A percentile compares a stretch with the other conserved stretches of the same genome.
Evolutionary conservation across 2,113 vertebrate genomes (phyloP).

Genomic region (Psittacus erithacus): DNA sequence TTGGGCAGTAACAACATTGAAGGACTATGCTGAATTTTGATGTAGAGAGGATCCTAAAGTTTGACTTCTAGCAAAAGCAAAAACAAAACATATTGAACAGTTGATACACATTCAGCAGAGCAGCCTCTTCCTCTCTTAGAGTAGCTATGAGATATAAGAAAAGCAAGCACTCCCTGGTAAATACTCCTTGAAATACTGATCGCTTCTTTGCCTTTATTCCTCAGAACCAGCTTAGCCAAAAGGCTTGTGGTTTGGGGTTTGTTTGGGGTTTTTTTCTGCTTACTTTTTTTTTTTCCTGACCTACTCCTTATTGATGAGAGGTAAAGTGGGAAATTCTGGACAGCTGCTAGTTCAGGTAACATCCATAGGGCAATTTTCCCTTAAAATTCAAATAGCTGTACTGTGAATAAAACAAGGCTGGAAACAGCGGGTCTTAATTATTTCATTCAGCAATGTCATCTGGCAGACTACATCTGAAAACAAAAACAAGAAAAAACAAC

Average conservation of each 20-base stretch:
- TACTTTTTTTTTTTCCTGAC: not conserved
- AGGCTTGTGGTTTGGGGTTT: not conserved
- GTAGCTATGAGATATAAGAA: not conserved
- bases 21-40: not conserved
- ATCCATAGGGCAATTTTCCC: not conserved
- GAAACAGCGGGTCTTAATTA: not conserved
- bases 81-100: not conserved
- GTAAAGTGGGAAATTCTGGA: not conserved
- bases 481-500: not conserved
- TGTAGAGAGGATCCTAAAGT: not conserved
- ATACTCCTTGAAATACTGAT: not conserved
- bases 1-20: not conserved
- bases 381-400: not conserved
- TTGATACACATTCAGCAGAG: not conserved
- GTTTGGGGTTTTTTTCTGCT: not conserved
- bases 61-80: not conserved
- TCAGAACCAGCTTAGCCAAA: not conserved
- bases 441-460: not conserved
- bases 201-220: not conserved
- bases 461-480: not conserved
- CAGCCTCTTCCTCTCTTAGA: not conserved
- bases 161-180: not conserved
- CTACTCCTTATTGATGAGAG: not conserved
- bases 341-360: not conserved
- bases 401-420: not conserved